phyloP scores from a whole-genome alignment of 2,888 invertebrate genomes.

The Venustoraphidia nigricollis region DNA sequence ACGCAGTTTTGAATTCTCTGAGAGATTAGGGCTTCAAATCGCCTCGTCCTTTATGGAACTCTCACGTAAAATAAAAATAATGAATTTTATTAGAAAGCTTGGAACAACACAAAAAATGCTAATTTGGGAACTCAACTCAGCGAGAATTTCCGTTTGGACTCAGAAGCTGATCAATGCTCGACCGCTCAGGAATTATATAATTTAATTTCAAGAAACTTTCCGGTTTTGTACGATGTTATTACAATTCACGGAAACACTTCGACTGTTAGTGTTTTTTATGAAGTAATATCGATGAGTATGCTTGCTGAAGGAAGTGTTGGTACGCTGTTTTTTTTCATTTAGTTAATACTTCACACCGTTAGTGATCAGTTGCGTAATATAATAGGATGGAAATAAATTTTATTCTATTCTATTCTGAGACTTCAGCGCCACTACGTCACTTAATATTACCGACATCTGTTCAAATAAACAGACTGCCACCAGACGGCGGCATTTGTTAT shows the following conservation, averaged over 20 bases:
- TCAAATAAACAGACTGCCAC: no score
- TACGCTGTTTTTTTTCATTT: constrained; percentile 14
- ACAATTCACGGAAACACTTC: constrained; percentile 31
- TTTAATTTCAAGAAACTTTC: constrained; percentile 20
- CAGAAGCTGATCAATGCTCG: constrained; percentile 20
- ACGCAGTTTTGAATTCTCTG: no score
- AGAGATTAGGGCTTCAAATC: no score
- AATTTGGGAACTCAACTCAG: constrained; percentile 21
- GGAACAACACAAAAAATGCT: constrained; percentile 21
- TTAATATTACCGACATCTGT: no score
- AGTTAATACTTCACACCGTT: neutral
- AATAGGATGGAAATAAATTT: no score
- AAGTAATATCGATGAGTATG: constrained; percentile 37
- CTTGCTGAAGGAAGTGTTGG: constrained; percentile 34
- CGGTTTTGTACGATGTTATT: constrained; percentile 18
- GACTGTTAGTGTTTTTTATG: constrained; percentile 33
- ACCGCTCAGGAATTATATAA: constrained; percentile 21
- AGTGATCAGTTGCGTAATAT: constrained; percentile 7
- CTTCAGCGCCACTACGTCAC: no score
- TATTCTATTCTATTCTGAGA: no score
- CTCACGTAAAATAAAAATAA: neutral
- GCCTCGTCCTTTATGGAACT: no score
- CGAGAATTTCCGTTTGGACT: constrained; percentile 18
- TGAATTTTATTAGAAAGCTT: constrained; percentile 19
- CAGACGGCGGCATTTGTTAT: no score